Evolutionary conservation across 2,888 invertebrate species (phyloP), one percentile per base, ranked within the genome.

Genomic region (Drosophila demipolita): DNA sequence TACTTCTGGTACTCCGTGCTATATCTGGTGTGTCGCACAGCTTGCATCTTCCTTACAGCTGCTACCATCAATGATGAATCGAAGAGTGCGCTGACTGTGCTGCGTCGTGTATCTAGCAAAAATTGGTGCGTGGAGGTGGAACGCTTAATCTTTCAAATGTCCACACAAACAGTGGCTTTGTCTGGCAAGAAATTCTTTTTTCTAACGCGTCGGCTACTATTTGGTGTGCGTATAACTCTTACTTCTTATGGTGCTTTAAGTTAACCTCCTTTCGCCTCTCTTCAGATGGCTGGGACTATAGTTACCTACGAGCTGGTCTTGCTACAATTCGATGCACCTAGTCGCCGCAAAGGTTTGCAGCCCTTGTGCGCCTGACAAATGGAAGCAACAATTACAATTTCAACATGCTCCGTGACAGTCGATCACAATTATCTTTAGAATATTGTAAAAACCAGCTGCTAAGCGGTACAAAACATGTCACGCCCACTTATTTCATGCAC

Each of bases 291-390:
- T 36, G 95, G 95, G 42, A 94, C 95, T 15, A 94, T 96, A 68
- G 93, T 95, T 7, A 96, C 95, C 55, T 96, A 95, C 80, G 96
- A 96, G 89, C 93, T 96, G 42, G 95, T 96, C 17, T 91, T 96
- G 59, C 90, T 96, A 73, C 95, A 96, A 90, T 95, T 95, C 79
- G 94, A 93, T 74, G 93, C 92, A 76, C 90, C 92, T 38, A 91
- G 87, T 80, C 91, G 92, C n/a, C 74, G 82, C 33, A 88, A 90
- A 59, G 93, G 92, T 29, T 75, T 93, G 58, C 73, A 80, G 49
- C 87, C 91, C 42, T 70, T 92, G 75, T 93, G 93, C 58, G 80
- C 73, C 57, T 91, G 77, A 84, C 36, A 55, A 66, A 29, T 59
- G 62, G 52, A 62, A 63, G 54, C 50, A 50, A 32, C 62, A 66